Base-by-base conservation (phyloP, 2,113 vertebrate genomes). In the Embiotoca jacksoni region DNA sequence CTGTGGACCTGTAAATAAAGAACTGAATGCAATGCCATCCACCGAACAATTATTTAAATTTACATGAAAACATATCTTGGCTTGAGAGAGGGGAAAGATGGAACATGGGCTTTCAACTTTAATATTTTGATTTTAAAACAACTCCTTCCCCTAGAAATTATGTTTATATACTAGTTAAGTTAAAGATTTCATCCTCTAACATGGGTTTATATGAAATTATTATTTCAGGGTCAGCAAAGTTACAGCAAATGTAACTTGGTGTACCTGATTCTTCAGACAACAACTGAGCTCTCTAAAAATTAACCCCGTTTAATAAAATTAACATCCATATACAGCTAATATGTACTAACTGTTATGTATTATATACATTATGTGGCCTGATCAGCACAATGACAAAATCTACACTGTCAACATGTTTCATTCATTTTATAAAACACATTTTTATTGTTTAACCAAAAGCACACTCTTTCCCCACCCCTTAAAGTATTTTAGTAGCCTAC, bases 1-100 rank as follows among this genome's bases (percentile, higher is more conserved):
- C 62, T 61, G 65, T 54, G 14, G 6, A 11, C 33, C 7, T 49
- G 5, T 41, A 78, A 55, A 78, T 49, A 47, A 54, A 54, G 33
- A 0, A 23, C 3, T 23, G 2, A 58, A 58, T 15, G 8, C 75
- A 64, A 46, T 30, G 16, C 32, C 33, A 37, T 62, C 23, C 7
- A 44, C 11, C 5, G 23, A 36, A 6, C 13, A 49, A 62, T 36
- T 39, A 37, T 37, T 36, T 30, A 1, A 5, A 37, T 56, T 47
- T 13, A 15, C 14, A 37, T 55, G 7, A 50, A 23, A 32, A 63
- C 37, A 32, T 13, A 13, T 31, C 2, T 2, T 33, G 8, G 6
- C 2, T 10, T 6, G 1, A 62, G 5, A n/a, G 7, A 47, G 31
- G 61, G 49, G 49, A 44, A 11, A 11, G 41, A 44, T 11, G 41